Evolutionary conservation across 2,888 invertebrate species (phyloP).

Genomic region (Trichopoda pennipes): DNA sequence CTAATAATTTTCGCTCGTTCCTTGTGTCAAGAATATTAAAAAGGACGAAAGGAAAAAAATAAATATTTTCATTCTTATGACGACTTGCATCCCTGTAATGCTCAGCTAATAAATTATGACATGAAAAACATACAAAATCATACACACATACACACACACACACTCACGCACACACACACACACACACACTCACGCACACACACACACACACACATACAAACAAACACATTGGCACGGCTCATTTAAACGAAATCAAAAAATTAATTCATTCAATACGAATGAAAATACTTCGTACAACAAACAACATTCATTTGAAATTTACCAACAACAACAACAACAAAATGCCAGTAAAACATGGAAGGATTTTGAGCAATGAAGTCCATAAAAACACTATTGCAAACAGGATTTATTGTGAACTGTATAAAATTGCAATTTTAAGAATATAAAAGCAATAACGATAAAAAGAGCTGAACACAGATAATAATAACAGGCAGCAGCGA

Average conservation of each 20-base stretch:
- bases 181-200: not conserved
- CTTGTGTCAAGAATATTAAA: constrained; percentile 39
- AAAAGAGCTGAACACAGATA: constrained; percentile 9
- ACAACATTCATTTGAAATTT: constrained; percentile 24
- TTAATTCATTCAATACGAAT: constrained; percentile 44
- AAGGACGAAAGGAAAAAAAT: not conserved
- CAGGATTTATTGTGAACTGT: constrained; percentile 55
- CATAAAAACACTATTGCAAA: constrained; percentile 45
- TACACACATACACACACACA: not conserved
- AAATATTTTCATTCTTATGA: not conserved
- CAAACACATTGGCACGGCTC: too few relatives aligned
- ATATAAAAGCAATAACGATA: constrained; percentile 16
- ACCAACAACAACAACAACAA: not conserved
- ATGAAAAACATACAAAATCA: constrained; percentile 13
- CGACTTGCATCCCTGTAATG: not conserved
- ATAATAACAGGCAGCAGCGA: constrained; percentile 29
- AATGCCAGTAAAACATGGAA: not conserved
- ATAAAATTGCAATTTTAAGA: constrained; percentile 58
- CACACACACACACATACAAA: not conserved
- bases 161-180: not conserved
- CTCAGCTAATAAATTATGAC: constrained; percentile 43
- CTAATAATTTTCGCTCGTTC: constrained; percentile 40
- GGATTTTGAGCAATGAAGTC: constrained; percentile 1
- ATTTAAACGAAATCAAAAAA: constrained; percentile 34
- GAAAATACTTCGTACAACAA: constrained; percentile 1